Conservation (phyloP, 2,113 vertebrate genomes). For the Stomatorhinus ivindoensis region DNA sequence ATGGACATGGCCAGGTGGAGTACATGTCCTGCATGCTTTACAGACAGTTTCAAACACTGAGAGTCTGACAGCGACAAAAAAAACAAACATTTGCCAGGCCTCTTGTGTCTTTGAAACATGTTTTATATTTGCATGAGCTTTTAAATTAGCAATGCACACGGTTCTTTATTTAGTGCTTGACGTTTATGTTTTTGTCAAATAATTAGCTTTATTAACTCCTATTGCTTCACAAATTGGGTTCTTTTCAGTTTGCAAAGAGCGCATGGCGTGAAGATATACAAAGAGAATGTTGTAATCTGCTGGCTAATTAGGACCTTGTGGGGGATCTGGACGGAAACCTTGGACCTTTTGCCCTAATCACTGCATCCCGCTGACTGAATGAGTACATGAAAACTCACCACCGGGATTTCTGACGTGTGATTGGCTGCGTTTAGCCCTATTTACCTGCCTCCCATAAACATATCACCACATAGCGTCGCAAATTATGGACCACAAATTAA, state of each 20-base stretch:
- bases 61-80: background rate
- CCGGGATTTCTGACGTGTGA: constrained; percentile 18
- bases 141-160: background rate
- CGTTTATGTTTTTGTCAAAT: background rate
- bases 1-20: background rate
- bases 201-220: constrained; percentile 7
- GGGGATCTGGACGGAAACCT: background rate
- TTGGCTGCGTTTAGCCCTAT: constrained; percentile 20
- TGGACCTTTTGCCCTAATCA: constrained; percentile 18
- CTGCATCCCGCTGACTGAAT: constrained; percentile 1
- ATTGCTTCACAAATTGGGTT: background rate
- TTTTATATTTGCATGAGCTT: background rate
- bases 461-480: constrained; percentile 26
- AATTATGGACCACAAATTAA: constrained; percentile 34
- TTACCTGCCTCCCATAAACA: constrained; percentile 35
- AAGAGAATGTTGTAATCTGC: background rate
- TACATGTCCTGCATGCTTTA: background rate
- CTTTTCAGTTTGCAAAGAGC: background rate
- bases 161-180: background rate
- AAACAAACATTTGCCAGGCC: background rate
- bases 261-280: background rate
- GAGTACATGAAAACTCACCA: background rate
- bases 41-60: background rate
- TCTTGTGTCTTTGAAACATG: background rate
- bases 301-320: constrained; percentile 5